Base-by-base conservation (phyloP, 2,113 vertebrate genomes). In the Rhadina sibilatrix region DNA sequence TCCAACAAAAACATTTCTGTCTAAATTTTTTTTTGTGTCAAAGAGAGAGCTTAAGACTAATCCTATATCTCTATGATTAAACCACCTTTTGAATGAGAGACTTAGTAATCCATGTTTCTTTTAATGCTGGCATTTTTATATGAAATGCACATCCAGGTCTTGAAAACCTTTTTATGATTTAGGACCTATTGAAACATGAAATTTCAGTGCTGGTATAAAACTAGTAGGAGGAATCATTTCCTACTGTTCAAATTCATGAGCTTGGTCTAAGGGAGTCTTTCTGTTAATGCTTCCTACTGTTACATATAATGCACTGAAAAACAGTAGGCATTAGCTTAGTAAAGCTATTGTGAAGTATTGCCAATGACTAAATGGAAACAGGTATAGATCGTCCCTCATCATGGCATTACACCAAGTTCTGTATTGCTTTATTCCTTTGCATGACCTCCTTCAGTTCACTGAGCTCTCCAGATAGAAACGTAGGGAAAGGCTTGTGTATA, bases 201-300 rank as follows among this genome's bases (percentile, higher is more conserved):
- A 88, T 77, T 78, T 50, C 68, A 86, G 42, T 68, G 79, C 82
- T 83, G 54, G 63, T 86, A 78, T 86, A 86, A 90, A 95, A 74
- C 88, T 90, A 86, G 79, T 85, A 92, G 90, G 85, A 95, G 88
- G 78, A 92, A 90, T 54, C 23, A 80, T 93, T 92, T 93, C 88
- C 83, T 88, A 59, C 92, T 86, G 84, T 81, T 90, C 44, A 91
- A 88, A 95, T 83, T 96, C 79, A 92, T 93, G 28, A 92, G 82
- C 20, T 80, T 77, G 22, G 56, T 80, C 87, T 90, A 80, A 53
- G 42, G 68, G 66, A 96, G 42, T 88, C 75, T 93, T 87, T 94
- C 83, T 88, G 57, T 88, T 90, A 96, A 88, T 92, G 50, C 46
- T 74, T 86, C 92, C 63, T 94, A 74, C 66, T 74, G 89, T 80